Evolutionary conservation across 2,888 invertebrate genomes (phyloP).

Genomic region (Alloscopus bannaensis): DNA sequence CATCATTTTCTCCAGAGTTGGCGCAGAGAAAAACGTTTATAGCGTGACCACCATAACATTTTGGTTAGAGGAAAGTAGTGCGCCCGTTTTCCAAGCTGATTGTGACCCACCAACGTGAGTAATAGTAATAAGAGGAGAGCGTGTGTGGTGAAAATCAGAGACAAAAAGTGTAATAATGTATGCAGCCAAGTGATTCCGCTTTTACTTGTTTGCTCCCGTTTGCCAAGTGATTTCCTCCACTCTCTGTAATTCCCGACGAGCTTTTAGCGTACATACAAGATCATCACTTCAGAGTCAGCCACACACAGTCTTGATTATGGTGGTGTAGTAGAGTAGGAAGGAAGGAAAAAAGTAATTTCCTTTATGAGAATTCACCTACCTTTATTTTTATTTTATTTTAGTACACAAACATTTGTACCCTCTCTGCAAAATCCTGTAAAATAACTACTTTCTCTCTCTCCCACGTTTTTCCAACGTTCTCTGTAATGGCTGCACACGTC

Average conservation of each 20-base stretch:
- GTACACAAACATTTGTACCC: no score
- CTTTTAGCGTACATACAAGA: no score
- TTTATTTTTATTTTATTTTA: conserved; percentile 50
- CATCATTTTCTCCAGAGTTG: not conserved
- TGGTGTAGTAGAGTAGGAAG: conserved; percentile 14
- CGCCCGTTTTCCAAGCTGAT: no score
- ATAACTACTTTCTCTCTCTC: not conserved
- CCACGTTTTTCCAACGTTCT: conserved; percentile 19
- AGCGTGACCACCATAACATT: not conserved
- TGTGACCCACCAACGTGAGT: no score
- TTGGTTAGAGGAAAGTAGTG: no score
- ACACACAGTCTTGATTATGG: no score
- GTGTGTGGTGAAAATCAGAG: no score
- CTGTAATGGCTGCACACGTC: no score
- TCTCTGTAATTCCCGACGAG: conserved; percentile 6
- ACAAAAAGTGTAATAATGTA: conserved; percentile 46
- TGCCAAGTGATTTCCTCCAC: not conserved
- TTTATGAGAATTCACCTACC: conserved; percentile 52
- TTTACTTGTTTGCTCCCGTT: conserved; percentile 11
- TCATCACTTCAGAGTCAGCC: no score
- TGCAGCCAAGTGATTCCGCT: conserved; percentile 34
- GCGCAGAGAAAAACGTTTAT: not conserved
- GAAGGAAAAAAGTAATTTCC: conserved; percentile 36
- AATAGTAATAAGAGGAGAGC: no score
- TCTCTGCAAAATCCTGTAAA: no score